Base-by-base conservation (phyloP, 1,140 invertebrate genomes). In the Psix sp. region DNA sequence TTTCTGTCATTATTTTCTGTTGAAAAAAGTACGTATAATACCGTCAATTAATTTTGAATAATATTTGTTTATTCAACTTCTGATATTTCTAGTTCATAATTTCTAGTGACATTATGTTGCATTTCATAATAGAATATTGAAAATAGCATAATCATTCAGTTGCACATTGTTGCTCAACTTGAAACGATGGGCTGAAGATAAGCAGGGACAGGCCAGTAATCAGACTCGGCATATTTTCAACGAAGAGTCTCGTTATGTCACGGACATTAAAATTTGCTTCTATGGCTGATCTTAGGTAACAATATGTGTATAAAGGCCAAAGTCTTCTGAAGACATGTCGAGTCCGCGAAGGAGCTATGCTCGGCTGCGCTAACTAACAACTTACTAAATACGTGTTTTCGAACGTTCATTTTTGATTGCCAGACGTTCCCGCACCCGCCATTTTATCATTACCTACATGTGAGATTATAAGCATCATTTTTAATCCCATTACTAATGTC, bases 401-500 rank as follows among this genome's bases (percentile, higher is more conserved):
- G 16, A 18, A 51, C 43, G 29, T 13, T 49, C 51, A 54, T 56
- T 63, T 63, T 71, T 63, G 3, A 29, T 35, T 39, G 17, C 14
- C 11, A 16, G 33, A n/a, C 40, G 62, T 66, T 56, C 33, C 62
- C 24, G 49, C 51, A 29, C 51, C 31, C 29, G 57, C 67, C 57
- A 63, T 71, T 71, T 71, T 63, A 33, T 51, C 56, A 51, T 71
- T 71, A 71, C 29, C 35, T 38, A 33, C 24, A 24, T 48, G 48
- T 36, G 36, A 49, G 48, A 71, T 62, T 51, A 57, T 51, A 57
- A 62, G 31, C 51, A 63, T 71, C 36, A 40, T 48, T 40, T 31
- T 7, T 39, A 36, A 51, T 71, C 57, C 67, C 67, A 63, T 71
- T 71, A 71, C 57, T 36, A 51, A 71, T 71, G 57, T 71, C 51